Percentiles rank a stretch among this genome's conserved stretches.
Evolutionary conservation across 2,797 vertebrate species (phyloP).

Genomic region (Pantherophis vulpinus): DNA sequence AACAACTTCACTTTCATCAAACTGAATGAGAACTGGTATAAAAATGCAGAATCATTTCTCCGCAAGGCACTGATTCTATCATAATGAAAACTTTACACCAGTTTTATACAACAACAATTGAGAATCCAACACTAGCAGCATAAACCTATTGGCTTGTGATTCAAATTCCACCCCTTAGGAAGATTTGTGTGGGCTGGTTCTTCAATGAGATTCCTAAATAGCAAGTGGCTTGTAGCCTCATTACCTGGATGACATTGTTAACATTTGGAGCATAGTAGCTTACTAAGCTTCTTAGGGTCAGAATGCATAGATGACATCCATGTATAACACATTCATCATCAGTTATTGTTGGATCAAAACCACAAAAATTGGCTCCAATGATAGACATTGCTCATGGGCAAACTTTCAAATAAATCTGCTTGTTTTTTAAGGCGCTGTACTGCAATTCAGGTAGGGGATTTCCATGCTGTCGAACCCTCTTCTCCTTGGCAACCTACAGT

Average conservation of each 20-base stretch:
- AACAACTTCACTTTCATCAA: background rate
- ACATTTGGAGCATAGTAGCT: background rate
- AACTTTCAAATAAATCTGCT: constrained; percentile 13
- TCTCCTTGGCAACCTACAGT: constrained; percentile 22
- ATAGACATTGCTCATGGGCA: constrained; percentile 36
- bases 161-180: background rate
- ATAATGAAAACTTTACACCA: background rate
- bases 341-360: constrained; percentile 39
- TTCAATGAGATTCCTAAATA: background rate
- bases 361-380: constrained; percentile 27
- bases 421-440: background rate
- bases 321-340: constrained; percentile 30
- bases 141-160: background rate
- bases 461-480: constrained; percentile 28
- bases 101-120: background rate
- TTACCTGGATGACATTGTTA: background rate
- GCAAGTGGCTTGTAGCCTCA: background rate
- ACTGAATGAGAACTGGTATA: background rate
- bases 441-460: constrained; percentile 48
- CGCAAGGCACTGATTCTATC: background rate
- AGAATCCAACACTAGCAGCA: background rate
- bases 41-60: background rate
- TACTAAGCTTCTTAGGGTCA: background rate
- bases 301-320: background rate
- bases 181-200: background rate